These are phyloP conservation scores for Bubalus kerabau DNA, from an alignment of 2,113 vertebrate genomes.

Conservation along the genomic window DNA sequence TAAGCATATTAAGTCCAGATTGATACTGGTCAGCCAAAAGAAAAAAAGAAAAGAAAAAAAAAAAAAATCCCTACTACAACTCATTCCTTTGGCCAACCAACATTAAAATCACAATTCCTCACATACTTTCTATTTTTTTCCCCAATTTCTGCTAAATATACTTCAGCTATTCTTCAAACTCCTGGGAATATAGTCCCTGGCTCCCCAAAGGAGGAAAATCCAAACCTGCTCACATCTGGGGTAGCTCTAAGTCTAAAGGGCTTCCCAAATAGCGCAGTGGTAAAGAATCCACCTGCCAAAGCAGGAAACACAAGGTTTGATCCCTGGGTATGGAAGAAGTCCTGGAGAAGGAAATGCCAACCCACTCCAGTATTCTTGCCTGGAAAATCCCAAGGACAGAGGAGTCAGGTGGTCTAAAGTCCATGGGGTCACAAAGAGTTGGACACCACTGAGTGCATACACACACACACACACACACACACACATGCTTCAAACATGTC, in stretches of 20 bases:
- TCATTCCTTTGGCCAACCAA: not conserved
- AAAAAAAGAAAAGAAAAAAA: not conserved
- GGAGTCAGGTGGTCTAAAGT: not conserved
- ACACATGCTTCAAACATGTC: not conserved
- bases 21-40: not conserved
- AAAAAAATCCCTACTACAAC: not conserved
- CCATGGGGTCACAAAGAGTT: not conserved
- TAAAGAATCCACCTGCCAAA: not conserved
- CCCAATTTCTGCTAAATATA: not conserved
- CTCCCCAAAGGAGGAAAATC: not conserved
- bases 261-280: not conserved
- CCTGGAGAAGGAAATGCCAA: not conserved
- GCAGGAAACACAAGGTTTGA: not conserved
- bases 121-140: rapidly evolving
- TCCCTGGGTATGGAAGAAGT: not conserved
- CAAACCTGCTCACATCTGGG: not conserved
- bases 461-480: rapidly evolving
- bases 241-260: not conserved
- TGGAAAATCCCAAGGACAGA: not conserved
- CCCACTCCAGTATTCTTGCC: not conserved
- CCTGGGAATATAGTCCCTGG: not conserved
- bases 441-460: not conserved
- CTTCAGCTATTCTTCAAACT: not conserved
- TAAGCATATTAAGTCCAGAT: not conserved
- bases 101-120: not conserved